Conservation (phyloP, 2,888 invertebrate species). For the Agrochola circellaris region DNA sequence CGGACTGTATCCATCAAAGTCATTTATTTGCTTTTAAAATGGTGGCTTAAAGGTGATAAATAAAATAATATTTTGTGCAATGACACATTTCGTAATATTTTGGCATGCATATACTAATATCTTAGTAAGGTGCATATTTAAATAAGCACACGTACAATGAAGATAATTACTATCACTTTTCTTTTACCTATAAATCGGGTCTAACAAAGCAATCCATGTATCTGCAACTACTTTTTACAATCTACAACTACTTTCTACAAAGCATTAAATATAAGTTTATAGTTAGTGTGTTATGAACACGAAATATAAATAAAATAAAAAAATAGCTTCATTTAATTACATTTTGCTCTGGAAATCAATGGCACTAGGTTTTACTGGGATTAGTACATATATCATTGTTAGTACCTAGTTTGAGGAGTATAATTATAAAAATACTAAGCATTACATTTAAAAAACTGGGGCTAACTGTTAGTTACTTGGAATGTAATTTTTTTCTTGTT, state of each 20-base stretch:
- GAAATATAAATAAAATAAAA: slow-evolving; percentile 5
- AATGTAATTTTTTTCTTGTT: background rate
- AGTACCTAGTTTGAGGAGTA: background rate
- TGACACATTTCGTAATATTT: background rate
- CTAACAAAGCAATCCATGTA: slow-evolving; percentile 18
- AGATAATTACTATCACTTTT: background rate
- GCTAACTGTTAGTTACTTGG: background rate
- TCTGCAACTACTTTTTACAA: slow-evolving; percentile 14
- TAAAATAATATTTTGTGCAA: background rate
- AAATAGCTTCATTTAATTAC: slow-evolving; percentile 21
- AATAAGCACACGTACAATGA: background rate
- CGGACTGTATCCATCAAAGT: background rate
- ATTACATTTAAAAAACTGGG: background rate
- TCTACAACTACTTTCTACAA: slow-evolving; percentile 27
- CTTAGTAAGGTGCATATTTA: background rate
- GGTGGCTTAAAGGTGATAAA: background rate
- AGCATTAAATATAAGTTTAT: background rate
- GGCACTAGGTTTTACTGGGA: slow-evolving; percentile 24
- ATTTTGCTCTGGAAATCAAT: slow-evolving; percentile 38
- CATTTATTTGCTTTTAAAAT: background rate
- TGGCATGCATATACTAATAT: background rate
- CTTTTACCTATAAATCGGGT: background rate
- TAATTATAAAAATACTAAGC: background rate
- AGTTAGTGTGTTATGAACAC: slow-evolving; percentile 8
- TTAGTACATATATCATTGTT: background rate